Conservation (phyloP, 2,888 invertebrate species). For the Netelia virgata region DNA sequence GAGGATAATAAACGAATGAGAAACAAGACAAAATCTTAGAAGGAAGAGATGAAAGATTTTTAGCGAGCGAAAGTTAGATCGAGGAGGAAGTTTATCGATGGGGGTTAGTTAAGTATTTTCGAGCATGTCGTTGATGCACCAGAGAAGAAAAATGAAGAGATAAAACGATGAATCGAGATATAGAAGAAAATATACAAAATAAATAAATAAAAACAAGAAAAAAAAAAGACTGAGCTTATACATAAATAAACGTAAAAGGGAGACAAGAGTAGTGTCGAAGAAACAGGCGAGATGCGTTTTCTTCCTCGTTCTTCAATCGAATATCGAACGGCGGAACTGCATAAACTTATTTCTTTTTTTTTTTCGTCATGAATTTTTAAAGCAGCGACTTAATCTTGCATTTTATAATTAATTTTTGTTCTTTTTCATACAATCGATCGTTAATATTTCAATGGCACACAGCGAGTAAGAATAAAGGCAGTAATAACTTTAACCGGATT, state of each 20-base stretch:
- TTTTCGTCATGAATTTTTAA: no score
- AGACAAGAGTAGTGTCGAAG: no score
- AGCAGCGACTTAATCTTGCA: no score
- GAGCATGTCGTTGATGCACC: slow-evolving; percentile 68
- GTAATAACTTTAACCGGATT: slow-evolving; percentile 15
- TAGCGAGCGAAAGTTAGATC: not conserved
- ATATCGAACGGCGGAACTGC: no score
- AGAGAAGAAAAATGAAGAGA: slow-evolving; percentile 55
- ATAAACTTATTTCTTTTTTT: no score
- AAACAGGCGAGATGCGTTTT: no score
- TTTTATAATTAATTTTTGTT: slow-evolving; percentile 4
- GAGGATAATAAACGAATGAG: not conserved
- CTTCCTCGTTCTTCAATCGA: no score
- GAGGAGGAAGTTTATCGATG: not conserved
- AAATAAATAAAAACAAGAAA: slow-evolving; percentile 40
- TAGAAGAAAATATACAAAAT: slow-evolving; percentile 12
- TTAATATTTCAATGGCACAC: slow-evolving; percentile 38
- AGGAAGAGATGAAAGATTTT: not conserved
- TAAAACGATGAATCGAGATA: slow-evolving; percentile 33
- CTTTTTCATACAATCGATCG: slow-evolving; percentile 25
- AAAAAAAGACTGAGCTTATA: slow-evolving; percentile 55
- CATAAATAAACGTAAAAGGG: slow-evolving; percentile 45
- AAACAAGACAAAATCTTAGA: not conserved
- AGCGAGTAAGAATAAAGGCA: slow-evolving; percentile 37
- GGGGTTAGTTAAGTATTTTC: slow-evolving; percentile 34